Base-by-base conservation (phyloP, 2,113 vertebrate species). In the Ornithorhynchus anatinus region DNA sequence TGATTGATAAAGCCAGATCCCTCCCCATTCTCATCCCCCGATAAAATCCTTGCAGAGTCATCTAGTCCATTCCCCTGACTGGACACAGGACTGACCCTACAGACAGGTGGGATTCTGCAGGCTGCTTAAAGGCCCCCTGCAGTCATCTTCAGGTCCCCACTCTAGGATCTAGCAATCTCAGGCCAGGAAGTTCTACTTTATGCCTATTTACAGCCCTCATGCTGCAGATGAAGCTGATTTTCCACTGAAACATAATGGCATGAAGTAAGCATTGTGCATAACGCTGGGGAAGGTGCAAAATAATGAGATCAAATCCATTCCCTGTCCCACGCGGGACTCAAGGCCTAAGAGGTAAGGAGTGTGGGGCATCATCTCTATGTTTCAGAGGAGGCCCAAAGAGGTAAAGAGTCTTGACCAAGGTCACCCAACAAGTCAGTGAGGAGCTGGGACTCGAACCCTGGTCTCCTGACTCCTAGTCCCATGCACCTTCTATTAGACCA, bases 401-500 rank as follows among this genome's bases (percentile, higher is more conserved):
- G 19, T 36, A 31, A 58, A 35, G 3, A 27, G 25, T n/a, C 23
- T 2, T 48, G 7, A 22, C 43, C 53, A 25, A 14, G 36, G 25
- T 25, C 39, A n/a, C 7, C 10, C 5, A 20, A 29, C 22, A 20
- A 4, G 36, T 10, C n/a, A 25, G 35, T 10, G 20, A 15, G 14
- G 7, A 52, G 17, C 45, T 48, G 11, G 37, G 14, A 5, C 13
- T 22, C 22, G 16, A 11, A 12, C 45, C 44, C 44, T 8, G 31
- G 9, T 47, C 39, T n/a, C n/a, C n/a, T 14, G 14, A 8, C 25
- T 58, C n/a, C 32, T 3, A 0, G 27, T 33, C 22, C 32, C 6
- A 2, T 1, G 16, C 23, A 1, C 2, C 3, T 31, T 15, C 45
- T n/a, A n/a, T n/a, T n/a, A n/a, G n/a, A n/a, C n/a, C n/a, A n/a